These are phyloP conservation scores for Neoascia interrupta DNA, from an alignment of 2,888 invertebrate species.

Conservation along the genomic window DNA sequence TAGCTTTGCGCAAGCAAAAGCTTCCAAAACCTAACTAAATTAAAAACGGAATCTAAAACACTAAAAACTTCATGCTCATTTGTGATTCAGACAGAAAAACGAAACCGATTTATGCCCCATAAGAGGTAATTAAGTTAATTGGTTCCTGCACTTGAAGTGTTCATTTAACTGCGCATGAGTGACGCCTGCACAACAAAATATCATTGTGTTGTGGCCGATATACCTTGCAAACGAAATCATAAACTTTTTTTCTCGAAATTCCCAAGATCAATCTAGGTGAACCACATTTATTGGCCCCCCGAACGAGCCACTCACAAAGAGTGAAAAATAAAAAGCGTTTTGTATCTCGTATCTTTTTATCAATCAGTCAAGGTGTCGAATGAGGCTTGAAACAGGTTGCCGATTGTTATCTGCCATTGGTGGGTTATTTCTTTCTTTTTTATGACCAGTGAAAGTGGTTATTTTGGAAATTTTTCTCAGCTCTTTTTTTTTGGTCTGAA, in stretches of 20 bases:
- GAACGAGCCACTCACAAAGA: no score
- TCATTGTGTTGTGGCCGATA: not conserved
- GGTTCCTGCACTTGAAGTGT: constrained; percentile 52
- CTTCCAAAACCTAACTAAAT: no score
- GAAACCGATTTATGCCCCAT: constrained; percentile 62
- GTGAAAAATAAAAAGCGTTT: no score
- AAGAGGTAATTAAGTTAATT: constrained; percentile 67
- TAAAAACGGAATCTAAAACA: no score
- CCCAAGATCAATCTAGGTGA: constrained; percentile 32
- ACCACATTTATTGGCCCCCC: constrained; percentile 25
- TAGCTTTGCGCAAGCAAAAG: no score
- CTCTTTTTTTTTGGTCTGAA: constrained; percentile 20
- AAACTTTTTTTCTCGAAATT: not conserved
- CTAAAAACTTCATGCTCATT: constrained; percentile 12
- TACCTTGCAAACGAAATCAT: no score
- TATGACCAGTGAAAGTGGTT: constrained; percentile 58
- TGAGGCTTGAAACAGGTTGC: constrained; percentile 15
- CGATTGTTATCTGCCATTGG: constrained; percentile 4
- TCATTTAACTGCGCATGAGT: constrained; percentile 56
- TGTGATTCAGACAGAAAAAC: constrained; percentile 31
- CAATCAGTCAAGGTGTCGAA: constrained; percentile 29
- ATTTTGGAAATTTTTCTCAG: constrained; percentile 16
- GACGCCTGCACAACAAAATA: constrained; percentile 39
- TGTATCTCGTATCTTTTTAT: constrained; percentile 6
- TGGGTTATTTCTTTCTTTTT: constrained; percentile 27